Evolutionary conservation across 2,888 invertebrate genomes (phyloP).

Genomic region (Cataglyphis rosenhaueri): DNA sequence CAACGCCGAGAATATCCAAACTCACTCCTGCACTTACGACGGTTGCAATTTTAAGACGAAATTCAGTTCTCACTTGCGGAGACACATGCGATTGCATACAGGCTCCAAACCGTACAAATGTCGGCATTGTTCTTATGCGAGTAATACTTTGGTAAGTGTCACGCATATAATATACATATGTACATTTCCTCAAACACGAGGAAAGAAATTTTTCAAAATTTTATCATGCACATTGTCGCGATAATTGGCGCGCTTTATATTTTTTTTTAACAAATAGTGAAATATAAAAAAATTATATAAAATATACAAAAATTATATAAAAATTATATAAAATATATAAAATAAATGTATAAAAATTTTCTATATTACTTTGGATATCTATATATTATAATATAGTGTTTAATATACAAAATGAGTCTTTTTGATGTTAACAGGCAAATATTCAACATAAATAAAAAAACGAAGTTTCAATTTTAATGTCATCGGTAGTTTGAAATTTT

Average conservation of each 20-base stretch:
- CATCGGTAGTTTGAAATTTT: too few relatives aligned
- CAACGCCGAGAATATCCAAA: conserved; percentile 48
- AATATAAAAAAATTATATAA: too few relatives aligned
- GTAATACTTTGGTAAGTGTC: conserved; percentile 90
- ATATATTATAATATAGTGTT: too few relatives aligned
- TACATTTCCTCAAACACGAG: background rate
- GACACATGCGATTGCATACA: conserved; percentile 93
- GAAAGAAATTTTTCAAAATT: background rate
- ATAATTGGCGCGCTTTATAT: too few relatives aligned
- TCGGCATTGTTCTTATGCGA: conserved; percentile 92
- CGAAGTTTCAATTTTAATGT: too few relatives aligned
- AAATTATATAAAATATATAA: too few relatives aligned
- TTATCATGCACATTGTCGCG: background rate
- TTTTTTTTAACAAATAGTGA: background rate
- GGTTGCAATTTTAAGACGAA: conserved; percentile 90
- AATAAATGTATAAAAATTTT: too few relatives aligned
- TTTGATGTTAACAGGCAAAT: too few relatives aligned
- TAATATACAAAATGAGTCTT: too few relatives aligned
- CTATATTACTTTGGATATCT: too few relatives aligned
- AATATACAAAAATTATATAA: too few relatives aligned
- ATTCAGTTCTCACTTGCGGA: conserved; percentile 90
- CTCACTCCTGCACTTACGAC: conserved; percentile 77
- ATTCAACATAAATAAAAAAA: too few relatives aligned
- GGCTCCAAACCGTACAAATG: conserved; percentile 94
- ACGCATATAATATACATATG: background rate